A percentile compares a stretch with the other conserved stretches of the same genome.
Conservation (phyloP, 2,888 invertebrate genomes). For the Limnephilus marmoratus region DNA sequence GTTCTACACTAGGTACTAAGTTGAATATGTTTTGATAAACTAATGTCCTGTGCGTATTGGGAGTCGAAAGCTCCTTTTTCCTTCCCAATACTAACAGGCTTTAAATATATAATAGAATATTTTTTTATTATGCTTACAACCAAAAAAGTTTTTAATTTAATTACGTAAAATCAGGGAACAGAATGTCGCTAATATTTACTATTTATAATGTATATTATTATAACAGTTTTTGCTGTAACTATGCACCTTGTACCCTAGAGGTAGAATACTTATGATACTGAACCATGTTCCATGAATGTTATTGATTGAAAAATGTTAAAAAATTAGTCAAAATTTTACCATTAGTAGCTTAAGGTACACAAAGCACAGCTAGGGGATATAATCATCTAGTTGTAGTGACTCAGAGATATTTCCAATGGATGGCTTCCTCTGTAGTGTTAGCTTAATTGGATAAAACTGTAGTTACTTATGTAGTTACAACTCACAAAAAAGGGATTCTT, state of each 20-base stretch:
- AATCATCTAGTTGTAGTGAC: neutral
- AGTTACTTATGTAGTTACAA: neutral
- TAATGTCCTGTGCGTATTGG: neutral
- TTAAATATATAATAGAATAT: slow-evolving; percentile 11
- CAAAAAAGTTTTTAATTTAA: slow-evolving; percentile 17
- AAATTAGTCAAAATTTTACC: neutral
- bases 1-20: neutral
- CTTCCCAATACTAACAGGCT: neutral
- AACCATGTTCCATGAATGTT: neutral
- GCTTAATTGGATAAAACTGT: neutral
- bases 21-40: neutral
- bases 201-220: neutral
- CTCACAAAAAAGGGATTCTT: neutral
- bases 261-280: neutral
- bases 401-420: neutral
- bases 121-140: slow-evolving; percentile 42
- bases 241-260: neutral
- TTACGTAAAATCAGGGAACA: neutral
- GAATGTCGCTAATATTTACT: neutral
- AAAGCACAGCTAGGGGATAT: neutral
- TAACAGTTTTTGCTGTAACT: neutral
- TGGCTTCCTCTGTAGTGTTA: neutral
- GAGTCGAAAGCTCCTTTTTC: neutral
- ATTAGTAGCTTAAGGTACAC: neutral
- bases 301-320: neutral